A percentile compares a stretch with the other conserved stretches of the same genome.
These are phyloP conservation scores for Oreochromis niloticus DNA, from an alignment of 2,113 vertebrate species.

Conservation along the genomic window DNA sequence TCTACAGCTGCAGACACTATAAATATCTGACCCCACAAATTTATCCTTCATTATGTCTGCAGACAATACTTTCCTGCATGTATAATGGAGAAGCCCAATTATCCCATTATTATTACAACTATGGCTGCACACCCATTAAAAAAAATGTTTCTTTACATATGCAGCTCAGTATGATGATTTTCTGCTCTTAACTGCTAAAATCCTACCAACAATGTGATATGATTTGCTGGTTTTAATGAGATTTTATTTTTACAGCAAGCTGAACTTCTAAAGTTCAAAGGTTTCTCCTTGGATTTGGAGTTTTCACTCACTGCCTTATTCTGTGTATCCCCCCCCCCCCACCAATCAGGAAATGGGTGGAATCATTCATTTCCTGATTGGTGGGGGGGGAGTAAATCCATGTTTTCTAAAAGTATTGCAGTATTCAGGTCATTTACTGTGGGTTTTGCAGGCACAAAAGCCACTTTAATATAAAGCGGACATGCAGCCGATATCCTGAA, in stretches of 20 bases:
- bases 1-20: neutral
- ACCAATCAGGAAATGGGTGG: neutral
- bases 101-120: neutral
- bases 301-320: neutral
- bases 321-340: neutral
- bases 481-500: fast-evolving
- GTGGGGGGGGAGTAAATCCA: neutral
- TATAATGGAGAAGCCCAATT: neutral
- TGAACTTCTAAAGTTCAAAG: fast-evolving
- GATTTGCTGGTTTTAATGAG: neutral
- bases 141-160: neutral
- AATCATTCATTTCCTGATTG: neutral
- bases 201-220: fast-evolving
- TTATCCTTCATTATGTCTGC: neutral
- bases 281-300: neutral
- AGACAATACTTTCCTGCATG: neutral
- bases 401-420: neutral
- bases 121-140: neutral
- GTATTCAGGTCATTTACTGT: neutral
- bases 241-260: neutral
- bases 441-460: fast-evolving
- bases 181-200: neutral
- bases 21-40: neutral
- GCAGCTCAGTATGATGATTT: neutral
- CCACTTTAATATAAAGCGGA: too few species aligned